Evolutionary conservation across 2,113 vertebrate species (phyloP).

Genomic region (Cryptomyrus ogoouensis): DNA sequence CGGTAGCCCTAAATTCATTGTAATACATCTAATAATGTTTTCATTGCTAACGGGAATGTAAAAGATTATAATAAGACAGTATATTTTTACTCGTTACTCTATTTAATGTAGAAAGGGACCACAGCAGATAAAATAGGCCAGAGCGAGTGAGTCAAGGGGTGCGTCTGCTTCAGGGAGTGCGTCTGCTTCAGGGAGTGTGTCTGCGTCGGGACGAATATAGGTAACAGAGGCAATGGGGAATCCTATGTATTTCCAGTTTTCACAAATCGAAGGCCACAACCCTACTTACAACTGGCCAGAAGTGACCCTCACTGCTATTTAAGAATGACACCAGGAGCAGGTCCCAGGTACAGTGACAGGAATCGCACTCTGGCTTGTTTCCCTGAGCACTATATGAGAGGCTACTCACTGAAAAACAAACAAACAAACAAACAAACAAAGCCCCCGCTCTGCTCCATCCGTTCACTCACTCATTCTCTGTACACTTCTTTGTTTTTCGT

Average conservation of each 20-base stretch:
- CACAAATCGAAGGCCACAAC: background rate
- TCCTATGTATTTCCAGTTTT: background rate
- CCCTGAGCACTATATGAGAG: background rate
- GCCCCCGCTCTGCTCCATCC: background rate
- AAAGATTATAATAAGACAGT: background rate
- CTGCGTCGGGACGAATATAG: background rate
- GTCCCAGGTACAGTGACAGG: background rate
- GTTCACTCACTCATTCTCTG: background rate
- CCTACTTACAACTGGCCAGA: background rate
- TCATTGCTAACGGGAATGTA: background rate
- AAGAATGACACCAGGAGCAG: background rate
- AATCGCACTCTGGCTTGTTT: background rate
- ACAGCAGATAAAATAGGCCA: too few relatives aligned
- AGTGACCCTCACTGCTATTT: background rate
- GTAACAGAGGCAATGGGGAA: background rate
- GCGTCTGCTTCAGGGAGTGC: too few relatives aligned
- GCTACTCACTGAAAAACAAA: background rate
- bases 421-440: background rate
- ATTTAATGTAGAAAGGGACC: too few relatives aligned
- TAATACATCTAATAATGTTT: background rate
- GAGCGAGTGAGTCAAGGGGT: background rate
- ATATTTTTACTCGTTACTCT: background rate
- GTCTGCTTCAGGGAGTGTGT: too few relatives aligned
- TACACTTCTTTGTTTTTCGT: background rate
- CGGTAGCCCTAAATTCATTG: too few relatives aligned